These are phyloP conservation scores for Esox niger DNA, from an alignment of 2,113 vertebrate genomes.

Conservation along the genomic window DNA sequence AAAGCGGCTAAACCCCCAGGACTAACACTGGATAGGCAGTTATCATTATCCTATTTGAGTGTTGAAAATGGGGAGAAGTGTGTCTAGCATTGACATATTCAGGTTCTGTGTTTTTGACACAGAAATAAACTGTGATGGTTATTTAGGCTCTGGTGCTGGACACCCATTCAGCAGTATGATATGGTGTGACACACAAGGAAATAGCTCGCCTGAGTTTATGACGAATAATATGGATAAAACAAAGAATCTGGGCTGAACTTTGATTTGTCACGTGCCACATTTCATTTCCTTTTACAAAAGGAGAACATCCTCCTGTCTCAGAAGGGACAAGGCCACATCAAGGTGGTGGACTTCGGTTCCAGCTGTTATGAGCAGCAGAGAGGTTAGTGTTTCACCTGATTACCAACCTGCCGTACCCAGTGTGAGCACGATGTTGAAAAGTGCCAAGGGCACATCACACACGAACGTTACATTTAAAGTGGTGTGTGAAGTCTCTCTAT, in stretches of 20 bases:
- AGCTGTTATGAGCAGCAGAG: slow-evolving; percentile 93
- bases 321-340: slow-evolving; percentile 86
- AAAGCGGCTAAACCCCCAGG: too few species aligned
- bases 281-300: slow-evolving; percentile 54
- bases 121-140: too few species aligned
- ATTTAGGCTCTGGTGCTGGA: too few species aligned
- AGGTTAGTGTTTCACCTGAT: slow-evolving; percentile 66
- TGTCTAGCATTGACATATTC: too few species aligned
- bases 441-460: not conserved
- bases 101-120: too few species aligned
- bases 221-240: too few species aligned
- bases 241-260: not conserved
- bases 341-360: slow-evolving; percentile 95
- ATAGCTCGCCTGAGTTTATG: too few species aligned
- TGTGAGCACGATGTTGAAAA: not conserved
- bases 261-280: not conserved
- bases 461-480: not conserved
- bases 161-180: too few species aligned
- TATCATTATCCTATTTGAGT: too few species aligned
- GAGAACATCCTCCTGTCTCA: slow-evolving; percentile 91
- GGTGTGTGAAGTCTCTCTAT: not conserved
- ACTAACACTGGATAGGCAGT: too few species aligned
- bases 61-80: too few species aligned
- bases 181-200: too few species aligned
- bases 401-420: not conserved